Evolutionary conservation across 2,888 invertebrate genomes (phyloP).

Genomic region (Zhuqinia jingwanae): DNA sequence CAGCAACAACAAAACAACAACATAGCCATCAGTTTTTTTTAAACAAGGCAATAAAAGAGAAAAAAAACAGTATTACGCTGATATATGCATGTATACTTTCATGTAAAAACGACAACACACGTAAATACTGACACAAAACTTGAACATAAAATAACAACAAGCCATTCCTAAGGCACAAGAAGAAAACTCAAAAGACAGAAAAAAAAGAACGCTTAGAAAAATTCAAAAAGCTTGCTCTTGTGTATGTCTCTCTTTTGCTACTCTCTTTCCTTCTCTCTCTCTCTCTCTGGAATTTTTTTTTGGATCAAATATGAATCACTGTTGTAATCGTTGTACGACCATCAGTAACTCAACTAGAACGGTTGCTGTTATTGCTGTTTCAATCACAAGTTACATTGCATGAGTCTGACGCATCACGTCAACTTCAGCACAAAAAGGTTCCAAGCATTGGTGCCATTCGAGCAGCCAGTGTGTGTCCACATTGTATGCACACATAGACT

Average conservation of each 20-base stretch:
- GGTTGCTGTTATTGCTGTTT: neutral
- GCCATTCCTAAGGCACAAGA: too few relatives aligned
- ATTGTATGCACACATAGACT: too few relatives aligned
- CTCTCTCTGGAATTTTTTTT: neutral
- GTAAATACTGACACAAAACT: too few relatives aligned
- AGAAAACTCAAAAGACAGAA: too few relatives aligned
- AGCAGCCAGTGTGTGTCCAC: neutral
- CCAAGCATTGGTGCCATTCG: neutral
- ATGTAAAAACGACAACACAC: too few relatives aligned
- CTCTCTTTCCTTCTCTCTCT: too few relatives aligned
- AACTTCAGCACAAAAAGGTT: neutral
- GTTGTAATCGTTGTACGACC: constrained; percentile 5
- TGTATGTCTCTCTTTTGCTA: too few relatives aligned
- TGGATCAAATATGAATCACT: constrained; percentile 21
- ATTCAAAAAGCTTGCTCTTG: neutral
- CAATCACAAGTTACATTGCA: neutral
- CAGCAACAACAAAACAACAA: neutral
- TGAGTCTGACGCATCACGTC: neutral
- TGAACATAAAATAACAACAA: too few relatives aligned
- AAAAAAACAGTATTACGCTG: neutral
- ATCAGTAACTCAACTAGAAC: neutral
- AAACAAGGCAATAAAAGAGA: constrained; percentile 1
- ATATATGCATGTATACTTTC: neutral
- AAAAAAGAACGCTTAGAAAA: neutral
- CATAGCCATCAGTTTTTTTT: too few relatives aligned